Percentiles rank a stretch among this genome's conserved stretches.
Conservation (phyloP, 2,888 invertebrate genomes). For the Polymixis lichenea region DNA sequence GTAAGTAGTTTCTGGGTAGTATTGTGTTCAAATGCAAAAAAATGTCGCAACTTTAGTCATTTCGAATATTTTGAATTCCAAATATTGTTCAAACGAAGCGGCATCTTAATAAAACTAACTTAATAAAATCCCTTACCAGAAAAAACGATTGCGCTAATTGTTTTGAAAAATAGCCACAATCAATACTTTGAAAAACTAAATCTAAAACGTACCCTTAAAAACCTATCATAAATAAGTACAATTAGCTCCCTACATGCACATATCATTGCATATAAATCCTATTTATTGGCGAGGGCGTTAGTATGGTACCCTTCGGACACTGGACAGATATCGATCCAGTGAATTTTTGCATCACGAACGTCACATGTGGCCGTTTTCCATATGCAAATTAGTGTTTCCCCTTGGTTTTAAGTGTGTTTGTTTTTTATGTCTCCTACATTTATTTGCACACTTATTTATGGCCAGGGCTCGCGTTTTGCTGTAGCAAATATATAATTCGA, state of each 20-base stretch:
- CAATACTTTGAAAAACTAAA: conserved; percentile 33
- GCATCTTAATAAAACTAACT: too few relatives aligned
- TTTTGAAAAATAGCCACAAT: conserved; percentile 18
- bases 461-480: conserved; percentile 47
- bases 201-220: conserved; percentile 36
- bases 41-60: too few relatives aligned
- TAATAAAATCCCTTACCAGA: too few relatives aligned
- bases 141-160: too few relatives aligned
- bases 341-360: conserved; percentile 73
- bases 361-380: conserved; percentile 86
- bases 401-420: conserved; percentile 86
- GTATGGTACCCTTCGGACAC: conserved; percentile 63
- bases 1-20: background rate
- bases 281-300: conserved; percentile 62
- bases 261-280: conserved; percentile 66
- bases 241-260: conserved; percentile 57
- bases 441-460: conserved; percentile 64
- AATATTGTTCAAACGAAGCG: background rate
- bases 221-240: conserved; percentile 58
- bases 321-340: conserved; percentile 66
- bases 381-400: conserved; percentile 88
- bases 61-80: background rate
- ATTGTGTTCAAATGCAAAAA: background rate
- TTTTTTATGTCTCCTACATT: conserved; percentile 81
- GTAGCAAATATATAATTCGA: conserved; percentile 52